Evolutionary conservation across 2,888 invertebrate species (phyloP), one percentile per base, ranked within the genome.

Genomic region (Myathropa florea): DNA sequence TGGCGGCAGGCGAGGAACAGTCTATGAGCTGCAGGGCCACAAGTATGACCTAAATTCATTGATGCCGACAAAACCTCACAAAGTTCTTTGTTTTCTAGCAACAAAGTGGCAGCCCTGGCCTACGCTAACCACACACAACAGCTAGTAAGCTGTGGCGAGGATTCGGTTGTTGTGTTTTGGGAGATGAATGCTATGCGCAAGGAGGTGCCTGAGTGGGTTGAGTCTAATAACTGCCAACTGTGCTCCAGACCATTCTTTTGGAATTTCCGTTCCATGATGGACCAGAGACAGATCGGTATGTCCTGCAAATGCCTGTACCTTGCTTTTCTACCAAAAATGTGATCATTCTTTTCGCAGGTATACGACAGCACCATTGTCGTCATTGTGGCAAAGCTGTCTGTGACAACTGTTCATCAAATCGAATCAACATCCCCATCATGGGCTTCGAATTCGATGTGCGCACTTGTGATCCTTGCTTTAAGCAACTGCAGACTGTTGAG

Each of bases 241-340:
- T 99, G 99, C 92, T 96, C 96, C 71, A 95, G 97, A 83, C 99
- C 99, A 24, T 99, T 99, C 94, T 99, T 99, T 93, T 99, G 99
- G 99, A 99, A 99, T 93, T 95, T 99, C 70, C 95, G 97, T 88
- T 98, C 97, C 12, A 99, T 99, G 99, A 98, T 99, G 97, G 98
- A 99, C 93, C 97, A 97, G 93, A 96, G 97, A 91, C 98, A 97
- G 91, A 94, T 99, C 72, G 94, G 94, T 94, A 83, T 88, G 81
- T 78, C 14, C 2, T 1, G 1, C 57, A 36, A 6, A n/a, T n/a
- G n/a, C n/a, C n/a, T n/a, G n/a, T n/a, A n/a, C n/a, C n/a, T n/a
- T n/a, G 28, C 28, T 28, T 28, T 28, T 28, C 28, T 12, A 33
- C 10, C 33, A 12, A 12, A 46, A 18, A n/a, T 2, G 33, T 33